Evolutionary conservation across 1,140 invertebrate genomes (phyloP), one percentile per base, ranked within the genome.

Genomic region (Xylocopa sonorina): DNA sequence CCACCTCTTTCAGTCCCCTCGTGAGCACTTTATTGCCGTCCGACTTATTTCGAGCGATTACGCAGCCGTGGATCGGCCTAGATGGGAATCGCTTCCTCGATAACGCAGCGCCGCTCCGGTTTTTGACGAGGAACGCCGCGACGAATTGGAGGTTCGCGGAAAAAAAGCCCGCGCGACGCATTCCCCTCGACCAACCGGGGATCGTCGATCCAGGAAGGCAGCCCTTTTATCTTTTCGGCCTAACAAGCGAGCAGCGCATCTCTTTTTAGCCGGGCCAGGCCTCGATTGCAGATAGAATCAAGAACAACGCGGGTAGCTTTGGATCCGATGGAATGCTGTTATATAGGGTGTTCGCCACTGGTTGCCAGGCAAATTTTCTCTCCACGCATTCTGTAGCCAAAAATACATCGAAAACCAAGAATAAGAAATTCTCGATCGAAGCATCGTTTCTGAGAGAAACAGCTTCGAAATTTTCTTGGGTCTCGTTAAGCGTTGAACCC

Each of bases 1-100:
- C 6, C 27, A 0, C 46, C 48, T 76, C 57, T 69, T 41, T 29
- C 14, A 21, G 29, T n/a, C n/a, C 48, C 46, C 27, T 64, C 48
- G 21, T 60, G 43, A 57, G 43, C 34, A 50, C 63, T 55, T 82
- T 48, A 63, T 82, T 66, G 51, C 29, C 41, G 80, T 55, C 46
- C 51, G 67, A 60, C 60, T 83, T 82, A 82, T 84, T 84, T 84
- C 69, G 57, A 82, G 75, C 82, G 75, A 79, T 84, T 84, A 79
- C 82, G 68, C 46, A 69, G 60, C 62, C 63, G 34, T 48, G 69
- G 51, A 69, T 84, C 27, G 75, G 32, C 38, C 68, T 41, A 71
- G 77, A 78, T 74, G 80, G n/a, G 43, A 84, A 80, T 75, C 81
- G 51, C 46, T 71, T 69, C 43, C 75, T 14, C 64, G 69, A 46